Evolutionary conservation across 2,113 vertebrate genomes (phyloP).

Genomic region (Petroica traversi): DNA sequence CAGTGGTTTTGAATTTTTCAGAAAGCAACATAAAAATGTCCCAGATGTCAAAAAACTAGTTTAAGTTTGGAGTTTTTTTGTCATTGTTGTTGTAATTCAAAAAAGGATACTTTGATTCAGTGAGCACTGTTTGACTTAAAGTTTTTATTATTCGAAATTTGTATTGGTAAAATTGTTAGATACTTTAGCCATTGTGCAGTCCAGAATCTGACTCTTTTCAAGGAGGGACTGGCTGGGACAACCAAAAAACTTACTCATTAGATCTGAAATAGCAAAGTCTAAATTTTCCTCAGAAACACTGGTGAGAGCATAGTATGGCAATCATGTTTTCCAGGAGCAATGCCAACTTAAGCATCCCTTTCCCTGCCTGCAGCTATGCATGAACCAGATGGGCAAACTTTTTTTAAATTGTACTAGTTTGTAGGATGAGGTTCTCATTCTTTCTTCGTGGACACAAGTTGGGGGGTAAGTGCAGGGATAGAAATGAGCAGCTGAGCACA

Average conservation of each 20-base stretch:
- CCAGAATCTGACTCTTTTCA: neutral
- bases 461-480: neutral
- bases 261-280: neutral
- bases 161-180: neutral
- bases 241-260: neutral
- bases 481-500: neutral
- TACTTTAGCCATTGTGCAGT: neutral
- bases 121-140: neutral
- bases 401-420: neutral
- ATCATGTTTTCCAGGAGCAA: conserved; percentile 1
- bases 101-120: neutral
- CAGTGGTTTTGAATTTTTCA: neutral
- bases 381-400: neutral
- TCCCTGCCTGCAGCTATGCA: neutral
- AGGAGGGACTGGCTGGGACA: neutral
- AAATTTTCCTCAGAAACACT: neutral
- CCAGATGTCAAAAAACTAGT: neutral
- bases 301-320: neutral
- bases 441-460: neutral
- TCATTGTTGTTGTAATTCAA: neutral
- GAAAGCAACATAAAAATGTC: neutral
- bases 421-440: neutral
- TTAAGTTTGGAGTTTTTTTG: too few relatives aligned
- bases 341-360: neutral
- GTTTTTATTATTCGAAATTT: neutral